Evolutionary conservation across 2,888 invertebrate genomes (phyloP).

Genomic region (Leptinotarsa tumamoca): DNA sequence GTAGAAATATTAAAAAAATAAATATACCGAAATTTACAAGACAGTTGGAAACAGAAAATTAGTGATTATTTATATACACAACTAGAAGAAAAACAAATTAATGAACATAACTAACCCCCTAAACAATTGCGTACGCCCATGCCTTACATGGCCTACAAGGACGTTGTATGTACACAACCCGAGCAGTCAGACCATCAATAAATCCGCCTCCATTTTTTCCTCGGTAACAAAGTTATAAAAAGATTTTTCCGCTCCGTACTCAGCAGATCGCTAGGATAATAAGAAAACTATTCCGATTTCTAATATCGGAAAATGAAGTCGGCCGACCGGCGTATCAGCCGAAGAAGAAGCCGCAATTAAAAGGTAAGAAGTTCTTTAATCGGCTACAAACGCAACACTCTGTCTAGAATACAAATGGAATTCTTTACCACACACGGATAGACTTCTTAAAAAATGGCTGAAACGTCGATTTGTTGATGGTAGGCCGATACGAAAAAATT

Average conservation of each 20-base stretch:
- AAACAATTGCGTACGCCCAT: constrained; percentile 21
- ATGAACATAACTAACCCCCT: background rate
- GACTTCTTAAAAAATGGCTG: constrained; percentile 29
- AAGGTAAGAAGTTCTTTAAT: constrained; percentile 36
- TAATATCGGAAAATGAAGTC: constrained; percentile 37
- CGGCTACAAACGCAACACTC: constrained; percentile 46
- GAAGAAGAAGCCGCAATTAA: constrained; percentile 53
- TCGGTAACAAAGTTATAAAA: constrained; percentile 45
- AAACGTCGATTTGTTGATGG: constrained; percentile 16
- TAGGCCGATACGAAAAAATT: constrained; percentile 27
- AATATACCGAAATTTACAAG: too few relatives aligned
- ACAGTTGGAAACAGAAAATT: too few relatives aligned
- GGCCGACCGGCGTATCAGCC: constrained; percentile 21
- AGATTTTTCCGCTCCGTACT: constrained; percentile 25
- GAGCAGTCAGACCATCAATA: constrained; percentile 46
- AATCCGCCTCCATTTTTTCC: constrained; percentile 44
- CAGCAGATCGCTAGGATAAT: constrained; percentile 28
- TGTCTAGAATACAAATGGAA: constrained; percentile 54
- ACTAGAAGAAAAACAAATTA: too few relatives aligned
- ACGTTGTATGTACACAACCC: constrained; percentile 46
- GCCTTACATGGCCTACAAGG: constrained; percentile 40
- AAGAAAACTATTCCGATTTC: constrained; percentile 42
- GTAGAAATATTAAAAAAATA: too few relatives aligned
- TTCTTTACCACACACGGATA: constrained; percentile 46
- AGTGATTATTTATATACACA: too few relatives aligned